Percentiles rank a stretch among this genome's conserved stretches.
Conservation (phyloP, 1,140 invertebrate species). For the Streblospio benedicti region DNA sequence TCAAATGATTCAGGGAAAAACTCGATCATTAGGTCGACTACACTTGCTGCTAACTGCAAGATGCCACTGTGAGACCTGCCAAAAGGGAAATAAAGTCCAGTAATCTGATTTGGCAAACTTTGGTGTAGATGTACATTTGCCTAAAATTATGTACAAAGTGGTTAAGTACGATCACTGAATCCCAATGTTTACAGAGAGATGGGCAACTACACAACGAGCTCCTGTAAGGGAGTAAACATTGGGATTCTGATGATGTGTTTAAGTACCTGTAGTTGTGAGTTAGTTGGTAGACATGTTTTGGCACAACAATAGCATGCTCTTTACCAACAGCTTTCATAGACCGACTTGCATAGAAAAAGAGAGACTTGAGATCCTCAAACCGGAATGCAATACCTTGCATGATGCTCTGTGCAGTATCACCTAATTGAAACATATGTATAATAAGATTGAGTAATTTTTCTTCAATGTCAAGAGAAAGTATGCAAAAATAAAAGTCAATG, state of each 20-base stretch:
- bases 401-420: slow-evolving; percentile 43
- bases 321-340: slow-evolving; percentile 27
- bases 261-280: slow-evolving; percentile 29
- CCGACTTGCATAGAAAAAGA: slow-evolving; percentile 35
- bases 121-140: too few relatives aligned
- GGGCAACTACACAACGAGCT: too few relatives aligned
- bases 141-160: too few relatives aligned
- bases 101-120: too few relatives aligned
- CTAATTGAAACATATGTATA: too few relatives aligned
- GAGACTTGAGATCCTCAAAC: slow-evolving; percentile 35
- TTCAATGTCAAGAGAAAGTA: too few relatives aligned
- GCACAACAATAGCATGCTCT: slow-evolving; percentile 23
- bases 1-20: slow-evolving; percentile 43
- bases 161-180: too few relatives aligned
- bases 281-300: slow-evolving; percentile 31
- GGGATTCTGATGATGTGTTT: background rate
- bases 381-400: slow-evolving; percentile 41
- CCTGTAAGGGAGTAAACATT: background rate
- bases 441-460: too few relatives aligned
- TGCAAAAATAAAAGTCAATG: too few relatives aligned
- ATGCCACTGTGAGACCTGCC: slow-evolving; percentile 39
- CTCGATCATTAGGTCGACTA: slow-evolving; percentile 35
- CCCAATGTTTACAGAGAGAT: too few relatives aligned
- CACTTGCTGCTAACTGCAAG: slow-evolving; percentile 34
- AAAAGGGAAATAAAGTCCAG: too few relatives aligned